Base-by-base conservation (phyloP, 2,888 invertebrate genomes). In the Euzetes globulus region DNA sequence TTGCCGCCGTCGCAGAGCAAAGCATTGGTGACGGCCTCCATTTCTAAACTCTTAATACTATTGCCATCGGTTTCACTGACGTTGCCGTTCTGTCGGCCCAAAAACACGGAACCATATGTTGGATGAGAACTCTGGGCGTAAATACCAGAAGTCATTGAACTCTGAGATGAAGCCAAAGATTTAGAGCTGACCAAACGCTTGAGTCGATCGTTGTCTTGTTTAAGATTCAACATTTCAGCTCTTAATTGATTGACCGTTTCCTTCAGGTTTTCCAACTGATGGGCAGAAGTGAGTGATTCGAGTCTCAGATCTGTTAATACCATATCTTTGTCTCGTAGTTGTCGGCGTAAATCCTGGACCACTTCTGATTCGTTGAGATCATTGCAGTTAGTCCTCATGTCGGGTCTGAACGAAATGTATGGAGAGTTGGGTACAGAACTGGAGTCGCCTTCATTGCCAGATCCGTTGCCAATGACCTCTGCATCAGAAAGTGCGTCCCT, bases 201-300 rank as follows among this genome's bases (percentile, higher is more conserved):
- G 0, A 97, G 86, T 33, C 96, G 87, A 82, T 96, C 94, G 83
- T 98, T 97, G 84, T 98, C 97, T 80, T 96, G 94, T 82, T 96
- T 96, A 80, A 99, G 85, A 81, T 91, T 93, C 81, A 94, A 86
- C 94, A 98, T 97, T 85, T 99, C 97, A 83, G 89, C 92, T 86
- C 94, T 90, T 93, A 98, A 94, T 84, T 94, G 94, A 83, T 91
- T 93, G 81, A 99, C 94, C 72, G 95, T 94, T 82, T 99, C 98
- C 82, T 94, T 91, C 25, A 98, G 87, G 79, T 92, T 94, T 83
- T 98, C 97, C 74, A 99, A 86, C 83, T 99, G 97, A 83, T 97
- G 96, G 4, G 97, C 97, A 0, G 96, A 95, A 79, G 94, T 94
- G 45, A 99, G 85, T 9, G 98, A 97, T 83, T 99, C 98, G 77